phyloP scores from a whole-genome alignment of 2,888 invertebrate species.

The Halocaridina rubra region DNA sequence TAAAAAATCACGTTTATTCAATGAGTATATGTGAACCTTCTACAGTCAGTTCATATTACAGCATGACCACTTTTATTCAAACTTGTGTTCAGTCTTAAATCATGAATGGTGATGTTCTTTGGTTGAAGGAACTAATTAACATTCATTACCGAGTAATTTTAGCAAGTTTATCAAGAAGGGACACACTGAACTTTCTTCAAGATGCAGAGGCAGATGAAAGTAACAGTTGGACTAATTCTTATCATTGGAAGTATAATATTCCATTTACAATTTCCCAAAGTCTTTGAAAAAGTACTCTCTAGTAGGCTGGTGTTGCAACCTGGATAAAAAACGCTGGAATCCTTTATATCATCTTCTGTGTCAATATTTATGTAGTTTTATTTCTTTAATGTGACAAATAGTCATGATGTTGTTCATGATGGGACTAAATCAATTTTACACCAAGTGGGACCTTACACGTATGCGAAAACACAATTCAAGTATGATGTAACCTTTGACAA shows the following conservation, averaged over 20 bases:
- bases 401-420: conserved; percentile 75
- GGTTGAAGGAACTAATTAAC: too few species aligned
- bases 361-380: conserved; percentile 61
- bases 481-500: conserved; percentile 33
- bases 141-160: too few species aligned
- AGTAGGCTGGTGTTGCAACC: conserved; percentile 39
- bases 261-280: not conserved
- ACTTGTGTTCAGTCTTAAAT: too few species aligned
- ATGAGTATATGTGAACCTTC: too few species aligned
- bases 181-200: too few species aligned
- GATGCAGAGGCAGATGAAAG: conserved; percentile 21
- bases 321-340: conserved; percentile 36
- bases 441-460: conserved; percentile 86
- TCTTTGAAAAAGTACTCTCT: conserved; percentile 12
- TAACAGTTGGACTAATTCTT: conserved; percentile 18
- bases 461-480: conserved; percentile 66
- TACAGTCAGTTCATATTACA: too few species aligned
- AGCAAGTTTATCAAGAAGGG: too few species aligned
- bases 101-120: too few species aligned
- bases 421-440: conserved; percentile 80
- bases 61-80: too few species aligned
- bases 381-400: conserved; percentile 83
- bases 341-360: conserved; percentile 43
- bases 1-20: too few species aligned
- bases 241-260: conserved; percentile 17